Conservation (phyloP, 2,888 invertebrate genomes). For the Hemaris fuciformis region DNA sequence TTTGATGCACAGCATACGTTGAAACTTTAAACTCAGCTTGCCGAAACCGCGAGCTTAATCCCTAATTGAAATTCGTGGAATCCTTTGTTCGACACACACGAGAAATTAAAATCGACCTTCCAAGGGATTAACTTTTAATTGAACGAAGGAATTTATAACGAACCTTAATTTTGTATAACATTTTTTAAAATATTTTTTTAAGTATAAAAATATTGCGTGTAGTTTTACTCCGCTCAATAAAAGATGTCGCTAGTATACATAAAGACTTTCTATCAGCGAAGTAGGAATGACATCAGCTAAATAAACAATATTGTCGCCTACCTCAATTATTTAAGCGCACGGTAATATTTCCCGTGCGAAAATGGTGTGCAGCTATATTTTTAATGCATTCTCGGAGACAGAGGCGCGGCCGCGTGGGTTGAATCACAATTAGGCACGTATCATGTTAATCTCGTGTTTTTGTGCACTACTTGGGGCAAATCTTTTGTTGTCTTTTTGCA, state of each 20-base stretch:
- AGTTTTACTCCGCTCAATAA: conserved; percentile 40
- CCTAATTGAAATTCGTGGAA: conserved; percentile 57
- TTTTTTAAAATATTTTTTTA: no score
- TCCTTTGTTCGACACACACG: conserved; percentile 53
- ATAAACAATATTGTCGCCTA: conserved; percentile 37
- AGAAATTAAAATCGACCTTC: conserved; percentile 35
- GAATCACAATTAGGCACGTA: conserved; percentile 56
- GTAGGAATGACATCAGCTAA: conserved; percentile 43
- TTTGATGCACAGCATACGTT: conserved; percentile 35
- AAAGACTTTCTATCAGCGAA: background rate
- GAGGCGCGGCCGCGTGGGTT: conserved; percentile 54
- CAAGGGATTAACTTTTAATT: conserved; percentile 29
- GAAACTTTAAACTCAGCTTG: conserved; percentile 56
- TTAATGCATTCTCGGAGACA: conserved; percentile 64
- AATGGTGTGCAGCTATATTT: conserved; percentile 60
- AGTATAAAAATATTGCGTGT: background rate
- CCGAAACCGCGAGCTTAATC: conserved; percentile 40
- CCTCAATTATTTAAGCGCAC: conserved; percentile 54
- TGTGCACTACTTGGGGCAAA: conserved; percentile 4
- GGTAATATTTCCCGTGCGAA: conserved; percentile 61
- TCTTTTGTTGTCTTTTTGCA: conserved; percentile 1
- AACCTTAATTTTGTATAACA: background rate
- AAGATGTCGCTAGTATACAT: conserved; percentile 50
- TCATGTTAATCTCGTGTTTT: conserved; percentile 16
- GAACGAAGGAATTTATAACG: background rate